A percentile compares a stretch with the other conserved stretches of the same genome.
These are phyloP conservation scores for Sinosuthora webbiana DNA, from an alignment of 2,113 vertebrate species.

Conservation along the genomic window DNA sequence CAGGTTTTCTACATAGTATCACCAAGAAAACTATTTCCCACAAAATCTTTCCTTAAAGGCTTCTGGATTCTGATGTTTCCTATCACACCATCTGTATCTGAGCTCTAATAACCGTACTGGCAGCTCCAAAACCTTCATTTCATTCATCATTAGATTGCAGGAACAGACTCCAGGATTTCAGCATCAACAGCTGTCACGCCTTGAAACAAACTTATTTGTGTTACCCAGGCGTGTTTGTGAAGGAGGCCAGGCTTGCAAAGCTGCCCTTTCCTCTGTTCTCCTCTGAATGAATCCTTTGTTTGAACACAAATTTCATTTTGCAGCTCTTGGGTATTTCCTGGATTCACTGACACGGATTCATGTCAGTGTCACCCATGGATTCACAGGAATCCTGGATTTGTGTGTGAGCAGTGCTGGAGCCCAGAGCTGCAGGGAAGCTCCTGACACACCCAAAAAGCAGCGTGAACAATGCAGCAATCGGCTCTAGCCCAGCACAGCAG, in stretches of 20 bases:
- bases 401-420: neutral
- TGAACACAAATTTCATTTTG: neutral
- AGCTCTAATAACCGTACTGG: neutral
- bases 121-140: slow-evolving; percentile 5
- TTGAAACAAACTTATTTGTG: slow-evolving; percentile 27
- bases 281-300: too few relatives aligned
- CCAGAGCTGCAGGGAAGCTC: neutral
- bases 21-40: neutral
- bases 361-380: too few relatives aligned
- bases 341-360: too few relatives aligned
- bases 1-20: neutral
- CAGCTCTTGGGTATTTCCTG: neutral
- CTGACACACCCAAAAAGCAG: neutral
- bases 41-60: neutral
- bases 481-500: neutral
- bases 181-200: slow-evolving; percentile 22
- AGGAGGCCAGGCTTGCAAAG: neutral
- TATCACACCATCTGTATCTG: neutral
- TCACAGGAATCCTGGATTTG: too few relatives aligned
- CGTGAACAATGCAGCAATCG: neutral
- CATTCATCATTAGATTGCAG: slow-evolving; percentile 35
- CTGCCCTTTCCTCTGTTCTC: neutral
- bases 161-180: neutral
- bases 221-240: neutral
- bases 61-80: neutral